Percentiles rank a stretch among this genome's conserved stretches.
Evolutionary conservation across 1,140 invertebrate genomes (phyloP).

Genomic region (Dreissena polymorpha): DNA sequence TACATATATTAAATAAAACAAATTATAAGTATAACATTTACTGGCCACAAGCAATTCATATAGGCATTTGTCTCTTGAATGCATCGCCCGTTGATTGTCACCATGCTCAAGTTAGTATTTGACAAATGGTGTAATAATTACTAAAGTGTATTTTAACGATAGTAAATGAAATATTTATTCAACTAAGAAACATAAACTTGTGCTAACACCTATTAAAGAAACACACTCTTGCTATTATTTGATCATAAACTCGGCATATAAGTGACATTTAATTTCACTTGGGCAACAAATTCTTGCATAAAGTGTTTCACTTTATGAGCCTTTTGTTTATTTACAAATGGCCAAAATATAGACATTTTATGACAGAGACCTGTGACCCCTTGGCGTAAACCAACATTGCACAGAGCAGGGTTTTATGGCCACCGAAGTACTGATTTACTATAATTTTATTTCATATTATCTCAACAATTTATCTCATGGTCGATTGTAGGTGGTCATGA

Average conservation of each 20-base stretch:
- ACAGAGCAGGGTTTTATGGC: conserved; percentile 30
- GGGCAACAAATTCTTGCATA: conserved; percentile 36
- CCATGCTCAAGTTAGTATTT: conserved; percentile 1
- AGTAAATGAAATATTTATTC: conserved; percentile 46
- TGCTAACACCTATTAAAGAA: conserved; percentile 38
- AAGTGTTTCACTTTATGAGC: conserved; percentile 52
- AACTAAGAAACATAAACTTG: conserved; percentile 34
- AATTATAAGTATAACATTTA: too few species aligned
- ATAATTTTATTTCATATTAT: conserved; percentile 57
- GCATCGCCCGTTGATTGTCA: too few species aligned
- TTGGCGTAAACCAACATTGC: conserved; percentile 4
- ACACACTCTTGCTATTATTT: conserved; percentile 46
- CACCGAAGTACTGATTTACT: conserved; percentile 52
- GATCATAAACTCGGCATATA: conserved; percentile 44
- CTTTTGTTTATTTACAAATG: conserved; percentile 56
- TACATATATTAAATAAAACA: too few species aligned
- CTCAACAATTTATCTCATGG: conserved; percentile 48
- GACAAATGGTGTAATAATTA: conserved; percentile 47
- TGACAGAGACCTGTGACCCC: conserved; percentile 17
- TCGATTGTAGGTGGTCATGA: conserved; percentile 35
- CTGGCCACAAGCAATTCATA: too few species aligned
- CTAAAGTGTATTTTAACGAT: conserved; percentile 40
- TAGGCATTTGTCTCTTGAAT: too few species aligned
- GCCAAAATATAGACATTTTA: conserved; percentile 55
- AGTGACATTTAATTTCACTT: conserved; percentile 51